Base-by-base conservation (phyloP, 2,888 invertebrate genomes). In the Melanostoma mellinum region DNA sequence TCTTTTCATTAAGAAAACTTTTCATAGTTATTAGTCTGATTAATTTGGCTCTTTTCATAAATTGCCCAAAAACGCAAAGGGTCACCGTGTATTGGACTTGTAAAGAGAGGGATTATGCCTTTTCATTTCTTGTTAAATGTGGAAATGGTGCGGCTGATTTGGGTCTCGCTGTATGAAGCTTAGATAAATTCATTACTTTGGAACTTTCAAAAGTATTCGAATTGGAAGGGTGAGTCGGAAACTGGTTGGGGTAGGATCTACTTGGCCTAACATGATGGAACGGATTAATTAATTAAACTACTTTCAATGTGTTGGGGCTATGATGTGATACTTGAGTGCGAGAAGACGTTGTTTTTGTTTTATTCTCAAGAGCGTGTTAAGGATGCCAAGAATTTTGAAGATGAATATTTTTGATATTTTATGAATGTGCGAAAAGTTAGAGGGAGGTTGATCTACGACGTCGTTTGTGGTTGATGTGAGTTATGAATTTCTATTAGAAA, bases 11-110 rank as follows among this genome's bases (percentile, higher is more conserved):
- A 91, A 89, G 89, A 89, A 90, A 90, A 88, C 89, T 90, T 90
- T 90, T 88, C 89, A 89, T 89, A 90, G 90, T 91, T 90, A 91
- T 91, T 91, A 91, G 91, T 90, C 91, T 90, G 90, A 90, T 90
- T 90, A 90, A 90, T 90, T 90, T 90, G 89, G 88, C 90, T 90
- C 89, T 89, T 90, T 90, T 90, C 89, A 90, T 90, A 90, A 90
- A 90, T 90, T 90, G 90, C 89, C 89, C 88, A 88, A 87, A 76
- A 63, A 82, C 75, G 69, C 79, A 74, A 77, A 85, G 85, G 79
- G 79, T 81, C 85, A 80, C 84, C 80, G 69, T 76, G 69, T 67
- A 82, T 81, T 78, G 79, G 20, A 48, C 61, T 61, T 85, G 72
- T 68, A 53, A 38, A 78, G 72, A 53, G 65, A 82, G 77, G 73